Conservation (phyloP, 2,113 vertebrate species). For the Poecile atricapillus region DNA sequence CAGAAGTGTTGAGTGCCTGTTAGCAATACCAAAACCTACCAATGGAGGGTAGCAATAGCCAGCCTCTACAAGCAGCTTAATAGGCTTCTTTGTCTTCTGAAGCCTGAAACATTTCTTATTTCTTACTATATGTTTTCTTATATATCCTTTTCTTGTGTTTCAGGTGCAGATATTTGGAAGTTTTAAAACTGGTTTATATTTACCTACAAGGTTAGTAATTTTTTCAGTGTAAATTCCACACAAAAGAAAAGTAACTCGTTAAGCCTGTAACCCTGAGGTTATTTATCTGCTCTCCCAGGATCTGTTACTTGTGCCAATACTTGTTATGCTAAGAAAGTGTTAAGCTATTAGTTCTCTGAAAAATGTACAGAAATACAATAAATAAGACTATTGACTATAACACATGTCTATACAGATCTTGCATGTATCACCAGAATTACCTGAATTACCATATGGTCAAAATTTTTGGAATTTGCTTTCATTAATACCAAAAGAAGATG, state of each 20-base stretch:
- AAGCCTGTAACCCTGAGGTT: not conserved
- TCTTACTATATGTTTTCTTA: not conserved
- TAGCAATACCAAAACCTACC: slow-evolving; percentile 37
- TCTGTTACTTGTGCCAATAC: not conserved
- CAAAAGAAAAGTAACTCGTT: not conserved
- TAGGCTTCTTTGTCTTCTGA: not conserved
- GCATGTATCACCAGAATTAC: not conserved
- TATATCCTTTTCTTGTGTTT: slow-evolving; percentile 36
- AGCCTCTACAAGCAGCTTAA: not conserved
- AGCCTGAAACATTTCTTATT: not conserved
- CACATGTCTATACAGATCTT: not conserved
- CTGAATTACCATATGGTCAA: not conserved
- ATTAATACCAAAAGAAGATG: not conserved
- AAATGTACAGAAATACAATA: not conserved
- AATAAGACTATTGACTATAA: not conserved
- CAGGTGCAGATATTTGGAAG: slow-evolving; percentile 96
- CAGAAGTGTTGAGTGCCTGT: not conserved
- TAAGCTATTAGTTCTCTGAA: not conserved
- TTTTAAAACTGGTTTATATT: slow-evolving; percentile 93
- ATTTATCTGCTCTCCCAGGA: not conserved
- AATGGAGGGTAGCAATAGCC: slow-evolving; percentile 61
- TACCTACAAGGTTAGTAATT: slow-evolving; percentile 89
- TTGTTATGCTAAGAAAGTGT: not conserved
- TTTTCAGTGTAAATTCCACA: not conserved
- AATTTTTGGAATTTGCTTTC: not conserved